Percentiles rank a stretch among this genome's conserved stretches.
These are phyloP conservation scores for Diadromus collaris DNA, from an alignment of 2,888 invertebrate species.

Conservation along the genomic window DNA sequence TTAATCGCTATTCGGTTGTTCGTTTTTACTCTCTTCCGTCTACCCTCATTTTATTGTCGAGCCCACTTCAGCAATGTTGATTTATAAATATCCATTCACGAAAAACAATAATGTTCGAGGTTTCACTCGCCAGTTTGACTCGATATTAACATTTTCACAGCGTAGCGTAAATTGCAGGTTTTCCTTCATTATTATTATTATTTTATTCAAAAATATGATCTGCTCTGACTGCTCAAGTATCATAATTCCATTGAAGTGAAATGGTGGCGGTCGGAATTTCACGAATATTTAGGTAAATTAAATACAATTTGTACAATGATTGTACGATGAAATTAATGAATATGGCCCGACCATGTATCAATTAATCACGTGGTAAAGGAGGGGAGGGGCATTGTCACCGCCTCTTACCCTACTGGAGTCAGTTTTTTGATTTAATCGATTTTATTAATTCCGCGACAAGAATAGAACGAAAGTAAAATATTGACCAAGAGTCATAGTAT, in stretches of 20 bases:
- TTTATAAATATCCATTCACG: slow-evolving; percentile 8
- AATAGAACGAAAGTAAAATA: neutral
- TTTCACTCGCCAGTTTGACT: neutral
- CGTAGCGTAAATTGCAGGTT: neutral
- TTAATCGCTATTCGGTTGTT: neutral
- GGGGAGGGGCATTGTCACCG: too few relatives aligned
- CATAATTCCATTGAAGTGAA: neutral
- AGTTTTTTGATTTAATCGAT: neutral
- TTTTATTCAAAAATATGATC: neutral
- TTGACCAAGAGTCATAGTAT: slow-evolving; percentile 27
- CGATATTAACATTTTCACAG: neutral
- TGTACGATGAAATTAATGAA: neutral
- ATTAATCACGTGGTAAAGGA: too few relatives aligned
- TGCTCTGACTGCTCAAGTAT: neutral
- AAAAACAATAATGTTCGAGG: neutral
- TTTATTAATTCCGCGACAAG: neutral
- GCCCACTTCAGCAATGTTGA: slow-evolving; percentile 12
- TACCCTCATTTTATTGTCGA: neutral
- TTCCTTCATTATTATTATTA: neutral
- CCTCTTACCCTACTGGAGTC: neutral
- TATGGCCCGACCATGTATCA: too few relatives aligned
- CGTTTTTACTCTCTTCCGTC: neutral
- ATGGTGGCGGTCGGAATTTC: neutral
- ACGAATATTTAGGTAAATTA: neutral
- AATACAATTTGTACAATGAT: neutral